phyloP scores from a whole-genome alignment of 1,140 invertebrate genomes.

The Bombus cullumanus region DNA sequence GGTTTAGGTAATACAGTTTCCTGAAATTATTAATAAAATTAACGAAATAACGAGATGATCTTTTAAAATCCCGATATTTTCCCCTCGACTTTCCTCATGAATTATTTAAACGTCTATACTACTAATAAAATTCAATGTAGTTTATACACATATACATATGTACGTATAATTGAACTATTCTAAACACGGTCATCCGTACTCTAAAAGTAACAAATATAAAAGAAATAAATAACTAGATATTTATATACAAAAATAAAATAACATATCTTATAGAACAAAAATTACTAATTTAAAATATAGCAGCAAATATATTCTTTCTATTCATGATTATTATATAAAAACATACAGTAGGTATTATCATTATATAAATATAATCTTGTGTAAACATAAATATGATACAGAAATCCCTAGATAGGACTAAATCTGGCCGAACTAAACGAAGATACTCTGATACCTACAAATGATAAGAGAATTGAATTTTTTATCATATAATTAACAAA shows the following conservation, averaged over 20 bases:
- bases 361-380: neutral
- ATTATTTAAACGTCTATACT: neutral
- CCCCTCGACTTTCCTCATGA: neutral
- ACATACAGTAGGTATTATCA: neutral
- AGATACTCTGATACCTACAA: constrained; percentile 50
- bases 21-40: neutral
- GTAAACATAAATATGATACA: neutral
- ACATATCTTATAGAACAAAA: neutral
- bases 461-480: constrained; percentile 59
- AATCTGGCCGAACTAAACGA: neutral
- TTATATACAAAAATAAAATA: neutral
- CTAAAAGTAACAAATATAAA: neutral
- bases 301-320: neutral
- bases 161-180: neutral
- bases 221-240: neutral
- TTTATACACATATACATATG: neutral
- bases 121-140: neutral
- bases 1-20: constrained; percentile 42
- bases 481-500: constrained; percentile 51
- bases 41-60: neutral
- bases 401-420: constrained; percentile 33
- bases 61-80: neutral
- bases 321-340: neutral
- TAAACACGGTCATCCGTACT: too few relatives aligned
- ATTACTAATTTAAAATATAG: neutral